A percentile compares a stretch with the other conserved stretches of the same genome.
Conservation (phyloP, 1,140 invertebrate species). For the Ganaspis sp. region DNA sequence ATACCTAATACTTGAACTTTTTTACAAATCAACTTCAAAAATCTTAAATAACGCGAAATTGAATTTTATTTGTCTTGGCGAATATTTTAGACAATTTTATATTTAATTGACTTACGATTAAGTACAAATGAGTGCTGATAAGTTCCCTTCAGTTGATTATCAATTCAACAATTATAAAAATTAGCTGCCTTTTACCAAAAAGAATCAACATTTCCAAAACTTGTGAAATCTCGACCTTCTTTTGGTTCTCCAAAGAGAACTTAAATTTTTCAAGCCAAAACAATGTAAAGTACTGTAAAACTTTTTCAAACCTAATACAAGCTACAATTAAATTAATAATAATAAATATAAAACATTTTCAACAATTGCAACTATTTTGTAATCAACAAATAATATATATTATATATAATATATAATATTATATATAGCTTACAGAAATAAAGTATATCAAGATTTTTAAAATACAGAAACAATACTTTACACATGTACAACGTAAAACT, state of each 20-base stretch:
- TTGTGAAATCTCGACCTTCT: neutral
- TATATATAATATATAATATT: too few species aligned
- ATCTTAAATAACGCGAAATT: neutral
- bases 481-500: neutral
- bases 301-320: neutral
- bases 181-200: neutral
- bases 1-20: slow-evolving; percentile 11
- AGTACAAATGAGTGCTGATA: slow-evolving; percentile 1
- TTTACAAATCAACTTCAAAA: slow-evolving; percentile 26
- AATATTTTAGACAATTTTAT: slow-evolving; percentile 42
- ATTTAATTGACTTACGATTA: slow-evolving; percentile 56
- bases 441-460: too few species aligned
- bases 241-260: neutral
- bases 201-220: neutral
- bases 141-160: neutral
- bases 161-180: neutral
- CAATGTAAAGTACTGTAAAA: neutral
- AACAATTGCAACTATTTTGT: too few species aligned
- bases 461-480: too few species aligned
- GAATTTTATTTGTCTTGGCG: slow-evolving; percentile 26
- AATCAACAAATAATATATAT: too few species aligned
- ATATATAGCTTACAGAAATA: too few species aligned
- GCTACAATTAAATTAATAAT: too few species aligned
- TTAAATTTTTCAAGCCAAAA: neutral
- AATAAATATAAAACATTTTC: too few species aligned